These are phyloP conservation scores for Pogonocherus hispidulus DNA, from an alignment of 2,888 invertebrate species.

Conservation along the genomic window DNA sequence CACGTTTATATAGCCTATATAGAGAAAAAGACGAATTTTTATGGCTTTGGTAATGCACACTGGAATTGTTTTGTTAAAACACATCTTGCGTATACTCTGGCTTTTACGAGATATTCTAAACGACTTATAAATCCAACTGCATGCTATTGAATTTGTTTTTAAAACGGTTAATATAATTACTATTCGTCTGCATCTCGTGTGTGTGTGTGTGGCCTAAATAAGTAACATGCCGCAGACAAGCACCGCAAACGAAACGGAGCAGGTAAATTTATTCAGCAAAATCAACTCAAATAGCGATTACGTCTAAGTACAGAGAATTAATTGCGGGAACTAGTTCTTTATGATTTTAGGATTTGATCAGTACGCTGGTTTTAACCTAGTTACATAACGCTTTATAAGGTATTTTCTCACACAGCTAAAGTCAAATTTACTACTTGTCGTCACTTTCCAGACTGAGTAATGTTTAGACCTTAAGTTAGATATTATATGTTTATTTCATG, in stretches of 20 bases:
- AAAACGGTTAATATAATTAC: constrained; percentile 35
- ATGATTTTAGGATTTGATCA: constrained; percentile 46
- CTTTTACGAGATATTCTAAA: constrained; percentile 30
- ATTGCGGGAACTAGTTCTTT: constrained; percentile 54
- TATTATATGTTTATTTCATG: too few relatives aligned
- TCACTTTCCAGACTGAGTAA: too few relatives aligned
- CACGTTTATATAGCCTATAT: too few relatives aligned
- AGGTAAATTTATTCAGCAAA: constrained; percentile 45
- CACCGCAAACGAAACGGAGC: constrained; percentile 38
- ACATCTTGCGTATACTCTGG: constrained; percentile 11
- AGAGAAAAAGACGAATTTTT: too few relatives aligned
- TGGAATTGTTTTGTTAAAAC: constrained; percentile 11
- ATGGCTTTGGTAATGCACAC: not conserved
- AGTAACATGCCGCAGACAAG: constrained; percentile 41
- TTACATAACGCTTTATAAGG: constrained; percentile 50
- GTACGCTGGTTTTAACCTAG: constrained; percentile 50
- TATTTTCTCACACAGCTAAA: constrained; percentile 47
- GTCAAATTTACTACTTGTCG: constrained; percentile 8
- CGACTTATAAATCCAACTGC: constrained; percentile 18
- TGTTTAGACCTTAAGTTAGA: too few relatives aligned
- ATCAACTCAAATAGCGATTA: constrained; percentile 44
- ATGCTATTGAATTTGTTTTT: constrained; percentile 33
- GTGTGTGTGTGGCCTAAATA: constrained; percentile 46
- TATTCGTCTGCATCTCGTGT: constrained; percentile 37
- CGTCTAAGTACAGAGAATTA: constrained; percentile 50